Evolutionary conservation across 2,797 vertebrate species (phyloP).

Genomic region (Esox masquinongy): DNA sequence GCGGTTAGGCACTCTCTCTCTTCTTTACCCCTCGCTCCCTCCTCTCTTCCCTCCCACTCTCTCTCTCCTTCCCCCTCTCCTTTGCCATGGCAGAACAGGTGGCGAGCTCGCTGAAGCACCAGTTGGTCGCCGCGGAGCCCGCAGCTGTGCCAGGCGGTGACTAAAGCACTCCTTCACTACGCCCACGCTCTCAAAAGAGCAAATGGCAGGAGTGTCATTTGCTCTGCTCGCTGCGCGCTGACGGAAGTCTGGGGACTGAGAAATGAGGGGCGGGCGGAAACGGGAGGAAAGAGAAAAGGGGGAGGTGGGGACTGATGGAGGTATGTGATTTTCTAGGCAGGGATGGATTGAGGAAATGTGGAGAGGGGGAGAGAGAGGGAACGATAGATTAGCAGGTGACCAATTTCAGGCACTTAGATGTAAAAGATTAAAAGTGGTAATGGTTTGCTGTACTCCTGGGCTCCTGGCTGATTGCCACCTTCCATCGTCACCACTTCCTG

Average conservation of each 20-base stretch:
- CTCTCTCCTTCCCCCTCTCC: neutral
- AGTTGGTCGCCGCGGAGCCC: conserved; percentile 39
- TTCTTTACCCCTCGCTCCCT: conserved; percentile 5
- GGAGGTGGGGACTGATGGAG: conserved; percentile 6
- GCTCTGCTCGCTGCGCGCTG: conserved; percentile 3
- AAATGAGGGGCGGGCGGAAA: conserved; percentile 10
- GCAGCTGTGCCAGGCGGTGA: conserved; percentile 43
- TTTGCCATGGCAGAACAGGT: conserved; percentile 46
- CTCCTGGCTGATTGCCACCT: conserved; percentile 7
- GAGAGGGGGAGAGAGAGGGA: conserved; percentile 19
- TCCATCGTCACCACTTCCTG: conserved; percentile 29
- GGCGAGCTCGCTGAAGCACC: conserved; percentile 42
- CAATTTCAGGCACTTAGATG: neutral
- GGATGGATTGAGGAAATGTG: neutral
- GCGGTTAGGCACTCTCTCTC: neutral
- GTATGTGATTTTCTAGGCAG: conserved; percentile 10
- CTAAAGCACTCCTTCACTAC: conserved; percentile 36
- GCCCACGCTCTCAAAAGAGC: conserved; percentile 43
- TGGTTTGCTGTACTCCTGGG: neutral
- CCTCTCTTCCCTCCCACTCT: neutral
- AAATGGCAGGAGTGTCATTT: conserved; percentile 18
- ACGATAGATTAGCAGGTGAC: neutral
- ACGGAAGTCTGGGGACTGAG: conserved; percentile 18
- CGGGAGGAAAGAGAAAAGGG: conserved; percentile 1
- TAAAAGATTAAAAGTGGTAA: neutral